Evolutionary conservation across 2,888 invertebrate species (phyloP), one percentile per base, ranked within the genome.

Genomic region (Patella depressa): DNA sequence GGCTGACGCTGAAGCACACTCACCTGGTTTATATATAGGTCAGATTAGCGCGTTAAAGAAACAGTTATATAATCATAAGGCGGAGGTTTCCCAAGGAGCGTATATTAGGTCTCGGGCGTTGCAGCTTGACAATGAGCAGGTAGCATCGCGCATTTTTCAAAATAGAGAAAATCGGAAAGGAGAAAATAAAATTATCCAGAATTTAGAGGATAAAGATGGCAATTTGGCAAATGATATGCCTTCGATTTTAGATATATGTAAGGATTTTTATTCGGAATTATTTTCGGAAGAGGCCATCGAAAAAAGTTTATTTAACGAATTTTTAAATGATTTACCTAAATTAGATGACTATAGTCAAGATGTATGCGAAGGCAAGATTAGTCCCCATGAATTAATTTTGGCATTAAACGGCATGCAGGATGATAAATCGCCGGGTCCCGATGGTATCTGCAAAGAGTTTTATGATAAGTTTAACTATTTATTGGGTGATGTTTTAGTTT

Each of bases 371-470:
- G 77, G 70, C 29, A 53, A 17, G 19, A 77, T 77, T 19, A 29
- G 53, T 12, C 54, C 34, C 53, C 53, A 73, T 15, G 73, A 77
- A 77, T n/a, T 65, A 14, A 24, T 53, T 29, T 45, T 17, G 11
- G 77, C 81, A 19, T 54, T 82, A 34, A 78, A 76, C 24, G 72
- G 70, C 15, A 80, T 80, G 78, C 57, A 78, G n/a, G 78, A 76
- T 73, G 75, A 78, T 71, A 82, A 82, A 72, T 78, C 79, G n/a
- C 83, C 82, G n/a, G 83, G 82, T 53, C 71, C 76, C 53, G 84
- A 84, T 76, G 83, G 84, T 7, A 55, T 84, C 3, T 69, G 81
- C n/a, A 82, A 80, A 73, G 82, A 83, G 73, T 82, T 83, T 76
- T 84, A 81, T 73, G 53, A 73, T 2, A 54, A 65, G 15, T 81